Percentiles rank a stretch among this genome's conserved stretches.
Evolutionary conservation across 2,113 vertebrate species (phyloP).

Genomic region (Bambusicola thoracicus): DNA sequence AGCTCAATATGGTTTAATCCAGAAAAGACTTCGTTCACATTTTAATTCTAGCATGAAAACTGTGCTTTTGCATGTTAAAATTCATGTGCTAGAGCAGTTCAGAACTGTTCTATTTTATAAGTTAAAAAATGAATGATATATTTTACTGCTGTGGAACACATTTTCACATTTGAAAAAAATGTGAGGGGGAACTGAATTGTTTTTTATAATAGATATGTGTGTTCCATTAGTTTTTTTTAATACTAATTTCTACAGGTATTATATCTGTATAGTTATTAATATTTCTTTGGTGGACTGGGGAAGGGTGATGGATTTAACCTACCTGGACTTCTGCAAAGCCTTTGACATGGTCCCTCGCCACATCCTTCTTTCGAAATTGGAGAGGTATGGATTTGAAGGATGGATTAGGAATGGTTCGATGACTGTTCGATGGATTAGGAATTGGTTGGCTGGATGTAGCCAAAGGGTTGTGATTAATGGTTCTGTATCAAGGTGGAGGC

Average conservation of each 20-base stretch:
- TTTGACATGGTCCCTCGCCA: too few relatives aligned
- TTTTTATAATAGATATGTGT: neutral
- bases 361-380: too few relatives aligned
- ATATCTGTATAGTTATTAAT: neutral
- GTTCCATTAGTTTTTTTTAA: rapidly evolving
- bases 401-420: too few relatives aligned
- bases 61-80: neutral
- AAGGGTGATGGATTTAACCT: too few relatives aligned
- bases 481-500: too few relatives aligned
- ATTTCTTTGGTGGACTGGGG: too few relatives aligned
- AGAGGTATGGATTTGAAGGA: too few relatives aligned
- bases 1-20: neutral
- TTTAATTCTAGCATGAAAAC: neutral
- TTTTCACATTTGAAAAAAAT: neutral
- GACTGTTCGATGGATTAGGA: too few relatives aligned
- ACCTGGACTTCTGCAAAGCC: too few relatives aligned
- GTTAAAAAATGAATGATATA: neutral
- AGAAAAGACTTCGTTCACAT: neutral
- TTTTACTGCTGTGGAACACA: neutral
- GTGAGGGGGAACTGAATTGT: neutral
- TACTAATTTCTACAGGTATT: neutral
- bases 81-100: neutral
- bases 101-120: neutral
- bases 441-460: too few relatives aligned
- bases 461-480: too few relatives aligned